phyloP scores from a whole-genome alignment of 1,140 invertebrate species.

The Bilobella aurantiaca region DNA sequence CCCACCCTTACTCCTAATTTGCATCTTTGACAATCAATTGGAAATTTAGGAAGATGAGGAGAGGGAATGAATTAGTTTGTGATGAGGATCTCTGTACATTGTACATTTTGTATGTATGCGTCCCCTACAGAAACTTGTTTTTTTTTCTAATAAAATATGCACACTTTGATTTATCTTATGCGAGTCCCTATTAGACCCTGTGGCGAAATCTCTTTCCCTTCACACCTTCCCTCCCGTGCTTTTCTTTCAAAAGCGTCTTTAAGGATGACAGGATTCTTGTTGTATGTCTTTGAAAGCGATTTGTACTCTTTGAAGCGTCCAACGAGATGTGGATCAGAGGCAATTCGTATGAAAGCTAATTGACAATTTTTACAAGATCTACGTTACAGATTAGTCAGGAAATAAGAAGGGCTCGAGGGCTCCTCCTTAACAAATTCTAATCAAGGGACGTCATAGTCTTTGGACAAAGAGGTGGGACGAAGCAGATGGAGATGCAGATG shows the following conservation, averaged over 20 bases:
- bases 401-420: no score
- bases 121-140: no score
- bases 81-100: background rate
- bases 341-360: background rate
- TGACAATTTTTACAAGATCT: slow-evolving; percentile 6
- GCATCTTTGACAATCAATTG: slow-evolving; percentile 2
- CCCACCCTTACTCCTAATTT: slow-evolving; percentile 1
- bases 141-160: background rate
- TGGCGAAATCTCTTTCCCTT: background rate
- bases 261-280: background rate
- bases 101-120: no score
- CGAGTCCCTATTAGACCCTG: background rate
- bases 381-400: no score
- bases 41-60: background rate
- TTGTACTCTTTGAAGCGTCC: no score
- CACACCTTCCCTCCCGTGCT: slow-evolving; percentile 1
- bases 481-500: no score
- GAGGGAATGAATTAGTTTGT: background rate
- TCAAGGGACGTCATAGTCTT: no score
- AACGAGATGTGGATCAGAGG: background rate
- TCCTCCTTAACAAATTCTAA: no score
- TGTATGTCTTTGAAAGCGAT: no score
- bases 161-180: slow-evolving; percentile 4
- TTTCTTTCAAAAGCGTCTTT: background rate
- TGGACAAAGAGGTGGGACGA: no score